These are phyloP conservation scores for Xerus rutilus DNA, from an alignment of 2,797 vertebrate genomes.

Conservation along the genomic window DNA sequence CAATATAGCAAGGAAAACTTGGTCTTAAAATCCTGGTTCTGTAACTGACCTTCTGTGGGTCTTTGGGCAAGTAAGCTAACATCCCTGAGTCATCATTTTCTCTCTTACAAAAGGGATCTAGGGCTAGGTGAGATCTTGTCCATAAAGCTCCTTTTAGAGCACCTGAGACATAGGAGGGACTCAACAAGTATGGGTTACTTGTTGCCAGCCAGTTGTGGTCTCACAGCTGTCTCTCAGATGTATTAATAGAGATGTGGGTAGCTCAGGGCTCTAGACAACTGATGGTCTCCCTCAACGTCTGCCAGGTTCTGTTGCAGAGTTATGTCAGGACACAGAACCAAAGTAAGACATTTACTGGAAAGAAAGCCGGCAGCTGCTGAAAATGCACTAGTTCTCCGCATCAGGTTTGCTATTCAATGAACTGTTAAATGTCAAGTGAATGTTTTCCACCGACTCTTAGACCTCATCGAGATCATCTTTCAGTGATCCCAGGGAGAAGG, in stretches of 20 bases:
- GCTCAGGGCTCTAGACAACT: neutral
- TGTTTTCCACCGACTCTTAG: slow-evolving; percentile 71
- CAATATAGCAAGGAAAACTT: neutral
- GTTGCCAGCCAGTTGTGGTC: neutral
- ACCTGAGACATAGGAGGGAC: neutral
- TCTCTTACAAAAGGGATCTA: neutral
- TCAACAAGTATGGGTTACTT: neutral
- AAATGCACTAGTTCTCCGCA: slow-evolving; percentile 47
- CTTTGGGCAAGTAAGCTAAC: neutral
- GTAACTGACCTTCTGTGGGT: too few species aligned
- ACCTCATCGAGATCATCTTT: slow-evolving; percentile 48
- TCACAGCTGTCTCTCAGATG: neutral
- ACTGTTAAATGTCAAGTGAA: slow-evolving; percentile 79
- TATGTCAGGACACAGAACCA: neutral
- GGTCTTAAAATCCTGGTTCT: neutral
- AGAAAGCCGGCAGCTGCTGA: slow-evolving; percentile 36
- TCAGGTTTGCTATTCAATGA: slow-evolving; percentile 74
- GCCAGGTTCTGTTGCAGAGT: slow-evolving; percentile 10
- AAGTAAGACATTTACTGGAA: slow-evolving; percentile 53
- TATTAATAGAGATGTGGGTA: neutral
- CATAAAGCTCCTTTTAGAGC: neutral
- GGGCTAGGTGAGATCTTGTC: neutral
- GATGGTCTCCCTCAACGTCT: neutral
- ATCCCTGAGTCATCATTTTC: neutral
- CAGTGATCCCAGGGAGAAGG: neutral